Evolutionary conservation across 2,113 vertebrate genomes (phyloP), one percentile per base, ranked within the genome.

Genomic region (Crotalus horridus): DNA sequence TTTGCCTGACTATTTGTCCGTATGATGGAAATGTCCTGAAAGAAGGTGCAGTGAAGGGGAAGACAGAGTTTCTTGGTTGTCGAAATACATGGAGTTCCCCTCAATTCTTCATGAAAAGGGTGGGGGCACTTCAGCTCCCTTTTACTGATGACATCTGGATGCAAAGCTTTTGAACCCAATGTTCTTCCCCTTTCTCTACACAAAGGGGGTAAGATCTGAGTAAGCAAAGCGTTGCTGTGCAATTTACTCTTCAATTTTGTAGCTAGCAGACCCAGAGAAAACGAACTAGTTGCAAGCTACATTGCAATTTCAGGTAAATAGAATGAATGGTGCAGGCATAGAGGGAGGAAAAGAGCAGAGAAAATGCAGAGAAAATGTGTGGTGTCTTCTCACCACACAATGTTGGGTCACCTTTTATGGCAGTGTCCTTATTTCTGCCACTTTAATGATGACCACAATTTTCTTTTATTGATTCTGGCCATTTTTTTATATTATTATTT

Each of bases 41-140:
- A 74, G 90, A 61, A 95, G 53, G n/a, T 93, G 91, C 92, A 92
- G 74, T 20, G 93, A 58, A 95, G 87, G 90, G 93, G 94, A 95
- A 90, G 94, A 61, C 87, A 23, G 39, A 23, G 55, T 91, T 93
- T 89, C 3, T 0, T 90, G 58, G 64, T 85, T 87, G 53, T 24
- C 46, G 81, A 85, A 43, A 90, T 86, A 2, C 13, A 86, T 5
- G 91, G 93, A 86, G 89, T 94, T 53, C 89, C 58, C 48, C 69
- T 94, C 89, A 33, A 53, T 48, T 61, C 56, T 86, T 59, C 88
- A 39, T 86, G 46, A 26, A 87, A 86, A 87, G n/a, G 26, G 74
- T 58, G 61, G 4, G 89, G 74, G 33, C 17, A 20, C 21, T 43
- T 12, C 33, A 12, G 17, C 33, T 59, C 33, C 58, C 91, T 43